Evolutionary conservation across 2,888 invertebrate genomes (phyloP).

Genomic region (Escarpia spicata): DNA sequence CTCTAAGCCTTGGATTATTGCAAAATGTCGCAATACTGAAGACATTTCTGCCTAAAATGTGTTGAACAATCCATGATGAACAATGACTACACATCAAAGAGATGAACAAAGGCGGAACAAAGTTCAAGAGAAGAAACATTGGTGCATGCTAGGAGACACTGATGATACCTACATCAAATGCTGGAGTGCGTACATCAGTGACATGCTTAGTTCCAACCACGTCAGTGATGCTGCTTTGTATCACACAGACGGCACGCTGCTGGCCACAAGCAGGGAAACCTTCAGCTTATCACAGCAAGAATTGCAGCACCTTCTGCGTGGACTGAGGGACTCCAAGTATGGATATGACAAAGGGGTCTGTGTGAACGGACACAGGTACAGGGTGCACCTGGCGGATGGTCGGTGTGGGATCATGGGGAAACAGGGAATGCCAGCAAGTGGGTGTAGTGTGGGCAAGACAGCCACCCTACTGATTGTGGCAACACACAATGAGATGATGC

Average conservation of each 20-base stretch:
- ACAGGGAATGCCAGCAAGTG: slow-evolving; percentile 40
- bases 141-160: background rate
- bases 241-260: background rate
- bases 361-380: slow-evolving; percentile 46
- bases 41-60: background rate
- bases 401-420: slow-evolving; percentile 52
- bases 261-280: background rate
- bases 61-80: background rate
- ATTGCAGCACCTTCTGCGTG: background rate
- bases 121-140: background rate
- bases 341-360: slow-evolving; percentile 42
- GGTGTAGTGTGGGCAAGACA: slow-evolving; percentile 53
- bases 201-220: background rate
- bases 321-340: background rate
- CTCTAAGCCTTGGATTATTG: background rate
- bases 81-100: background rate
- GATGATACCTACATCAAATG: background rate
- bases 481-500: slow-evolving; percentile 45
- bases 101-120: background rate
- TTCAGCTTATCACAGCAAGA: background rate
- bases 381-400: slow-evolving; percentile 52
- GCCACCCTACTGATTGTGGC: slow-evolving; percentile 49
- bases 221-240: background rate
- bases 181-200: background rate
- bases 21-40: background rate